Percentiles rank a stretch among this genome's conserved stretches.
These are phyloP conservation scores for Standfussiana lucernea DNA, from an alignment of 2,888 invertebrate genomes.

Conservation along the genomic window DNA sequence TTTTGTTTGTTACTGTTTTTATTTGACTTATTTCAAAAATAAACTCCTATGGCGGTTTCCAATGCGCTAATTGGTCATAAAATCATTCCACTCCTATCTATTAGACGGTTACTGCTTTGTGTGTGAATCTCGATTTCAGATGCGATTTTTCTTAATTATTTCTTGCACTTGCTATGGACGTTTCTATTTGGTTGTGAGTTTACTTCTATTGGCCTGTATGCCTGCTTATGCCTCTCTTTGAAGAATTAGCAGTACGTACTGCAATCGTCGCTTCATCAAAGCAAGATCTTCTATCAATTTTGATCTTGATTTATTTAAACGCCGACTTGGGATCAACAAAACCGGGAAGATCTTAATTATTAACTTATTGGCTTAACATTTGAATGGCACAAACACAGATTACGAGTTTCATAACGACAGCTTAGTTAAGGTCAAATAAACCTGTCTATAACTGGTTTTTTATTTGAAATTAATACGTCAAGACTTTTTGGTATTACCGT, in stretches of 20 bases:
- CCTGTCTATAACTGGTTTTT: not conserved
- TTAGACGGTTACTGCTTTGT: constrained; percentile 42
- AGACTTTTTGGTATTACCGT: not conserved
- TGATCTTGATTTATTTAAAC: not conserved
- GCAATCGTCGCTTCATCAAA: not conserved
- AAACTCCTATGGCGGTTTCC: constrained; percentile 62
- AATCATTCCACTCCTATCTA: constrained; percentile 59
- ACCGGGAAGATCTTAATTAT: not conserved
- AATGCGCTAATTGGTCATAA: constrained; percentile 66
- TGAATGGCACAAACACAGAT: not conserved
- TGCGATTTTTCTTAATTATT: constrained; percentile 55
- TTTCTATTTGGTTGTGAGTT: constrained; percentile 34
- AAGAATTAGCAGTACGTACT: not conserved
- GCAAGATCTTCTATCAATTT: no score
- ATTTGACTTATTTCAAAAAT: constrained; percentile 20
- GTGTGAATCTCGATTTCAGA: constrained; percentile 49
- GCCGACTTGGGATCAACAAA: not conserved
- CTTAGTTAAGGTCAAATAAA: no score
- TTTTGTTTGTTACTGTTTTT: not conserved
- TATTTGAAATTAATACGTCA: not conserved
- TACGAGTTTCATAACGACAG: not conserved
- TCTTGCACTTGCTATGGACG: constrained; percentile 28
- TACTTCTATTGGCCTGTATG: constrained; percentile 11
- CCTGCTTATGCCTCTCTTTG: not conserved
- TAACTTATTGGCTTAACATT: not conserved